Conservation (phyloP, 2,797 vertebrate species). For the Hippopotamyrus pictus region DNA sequence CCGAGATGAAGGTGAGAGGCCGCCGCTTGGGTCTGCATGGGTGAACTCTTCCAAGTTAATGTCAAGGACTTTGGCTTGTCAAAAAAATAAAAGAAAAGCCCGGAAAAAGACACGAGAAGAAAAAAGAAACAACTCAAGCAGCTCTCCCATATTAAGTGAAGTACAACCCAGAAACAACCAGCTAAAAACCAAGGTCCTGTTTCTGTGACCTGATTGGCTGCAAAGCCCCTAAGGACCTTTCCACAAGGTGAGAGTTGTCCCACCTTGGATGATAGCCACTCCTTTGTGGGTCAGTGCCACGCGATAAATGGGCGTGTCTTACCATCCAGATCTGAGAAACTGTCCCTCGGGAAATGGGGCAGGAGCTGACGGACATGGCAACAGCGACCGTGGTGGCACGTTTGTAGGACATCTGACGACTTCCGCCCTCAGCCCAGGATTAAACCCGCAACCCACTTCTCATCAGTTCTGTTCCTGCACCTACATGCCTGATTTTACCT, state of each 20-base stretch:
- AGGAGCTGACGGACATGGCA: neutral
- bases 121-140: constrained; percentile 19
- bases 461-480: neutral
- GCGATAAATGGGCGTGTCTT: neutral
- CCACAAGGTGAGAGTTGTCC: neutral
- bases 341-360: neutral
- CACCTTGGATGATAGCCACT: neutral
- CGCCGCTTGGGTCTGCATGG: constrained; percentile 30
- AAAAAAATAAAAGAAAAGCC: constrained; percentile 2
- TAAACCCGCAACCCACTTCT: neutral
- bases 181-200: neutral
- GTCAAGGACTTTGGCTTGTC: constrained; percentile 38
- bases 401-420: neutral
- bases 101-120: neutral
- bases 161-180: neutral
- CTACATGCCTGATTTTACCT: neutral
- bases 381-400: neutral
- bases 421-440: neutral
- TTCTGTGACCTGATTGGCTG: neutral
- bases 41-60: constrained; percentile 42
- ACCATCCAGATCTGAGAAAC: neutral
- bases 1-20: constrained; percentile 23
- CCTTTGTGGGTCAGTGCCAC: neutral
- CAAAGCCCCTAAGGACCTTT: neutral
- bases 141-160: neutral